Percentiles rank a stretch among this genome's conserved stretches.
Evolutionary conservation across 2,113 vertebrate species (phyloP).

Genomic region (Pelmatolapia mariae): DNA sequence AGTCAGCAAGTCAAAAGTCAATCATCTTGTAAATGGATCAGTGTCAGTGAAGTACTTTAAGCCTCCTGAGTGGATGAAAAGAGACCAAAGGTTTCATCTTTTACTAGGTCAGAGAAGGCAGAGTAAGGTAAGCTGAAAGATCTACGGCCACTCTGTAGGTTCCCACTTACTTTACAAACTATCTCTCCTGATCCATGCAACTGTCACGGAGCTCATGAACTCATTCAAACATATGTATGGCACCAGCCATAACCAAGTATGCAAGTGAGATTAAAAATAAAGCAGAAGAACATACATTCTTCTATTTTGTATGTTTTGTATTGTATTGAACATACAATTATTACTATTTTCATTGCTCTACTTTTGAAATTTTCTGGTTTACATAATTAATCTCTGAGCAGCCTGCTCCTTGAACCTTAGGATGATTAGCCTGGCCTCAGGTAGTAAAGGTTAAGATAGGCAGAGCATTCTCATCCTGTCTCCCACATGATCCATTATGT

Average conservation of each 20-base stretch:
- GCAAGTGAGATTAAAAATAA: neutral
- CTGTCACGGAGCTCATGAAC: neutral
- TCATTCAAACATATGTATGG: neutral
- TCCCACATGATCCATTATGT: neutral
- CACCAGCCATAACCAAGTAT: neutral
- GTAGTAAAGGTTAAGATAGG: constrained; percentile 30
- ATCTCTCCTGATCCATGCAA: neutral
- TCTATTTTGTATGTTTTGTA: neutral
- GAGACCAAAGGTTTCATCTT: constrained; percentile 1
- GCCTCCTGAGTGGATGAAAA: constrained; percentile 40
- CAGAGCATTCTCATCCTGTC: constrained; percentile 2
- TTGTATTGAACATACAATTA: neutral
- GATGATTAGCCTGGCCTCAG: constrained; percentile 14
- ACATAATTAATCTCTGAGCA: constrained; percentile 35
- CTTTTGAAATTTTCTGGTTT: constrained; percentile 10
- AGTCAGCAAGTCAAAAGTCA: neutral
- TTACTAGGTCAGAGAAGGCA: constrained; percentile 19
- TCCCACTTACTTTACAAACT: neutral
- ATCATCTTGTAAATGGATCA: constrained; percentile 33
- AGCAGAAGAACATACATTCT: neutral
- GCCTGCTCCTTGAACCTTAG: neutral
- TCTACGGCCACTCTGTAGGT: neutral
- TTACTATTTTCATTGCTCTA: neutral
- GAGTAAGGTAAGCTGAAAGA: neutral
- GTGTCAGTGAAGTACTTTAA: constrained; percentile 37